A percentile compares a stretch with the other conserved stretches of the same genome.
Conservation (phyloP, 2,113 vertebrate species). For the Tylochromis polylepis region DNA sequence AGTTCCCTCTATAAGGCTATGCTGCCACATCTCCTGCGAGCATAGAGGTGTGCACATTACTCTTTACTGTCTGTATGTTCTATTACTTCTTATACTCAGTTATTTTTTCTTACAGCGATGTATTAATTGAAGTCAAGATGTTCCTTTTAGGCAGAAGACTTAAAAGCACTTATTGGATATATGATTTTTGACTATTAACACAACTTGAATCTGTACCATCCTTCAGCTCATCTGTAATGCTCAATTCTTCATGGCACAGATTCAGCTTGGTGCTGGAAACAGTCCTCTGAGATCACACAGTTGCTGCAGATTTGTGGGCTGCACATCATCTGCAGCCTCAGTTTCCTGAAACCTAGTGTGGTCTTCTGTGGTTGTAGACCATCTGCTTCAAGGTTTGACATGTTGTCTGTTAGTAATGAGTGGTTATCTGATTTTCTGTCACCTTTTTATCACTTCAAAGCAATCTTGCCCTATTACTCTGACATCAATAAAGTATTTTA, state of each 20-base stretch:
- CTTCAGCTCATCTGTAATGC: neutral
- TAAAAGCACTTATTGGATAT: neutral
- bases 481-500: neutral
- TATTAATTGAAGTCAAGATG: neutral
- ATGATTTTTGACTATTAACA: neutral
- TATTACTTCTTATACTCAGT: neutral
- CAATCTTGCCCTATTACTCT: neutral
- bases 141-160: neutral
- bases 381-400: neutral
- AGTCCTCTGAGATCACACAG: neutral
- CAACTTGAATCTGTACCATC: rapidly evolving
- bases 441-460: neutral
- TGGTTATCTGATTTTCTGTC: neutral
- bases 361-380: neutral
- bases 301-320: neutral
- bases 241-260: neutral
- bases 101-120: neutral
- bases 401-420: neutral
- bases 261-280: neutral
- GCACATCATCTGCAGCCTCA: neutral
- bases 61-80: neutral
- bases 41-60: neutral
- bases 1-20: neutral
- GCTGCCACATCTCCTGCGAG: neutral
- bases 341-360: neutral